Evolutionary conservation across 1,140 invertebrate species (phyloP).

Genomic region (Piezodorus guildinii): DNA sequence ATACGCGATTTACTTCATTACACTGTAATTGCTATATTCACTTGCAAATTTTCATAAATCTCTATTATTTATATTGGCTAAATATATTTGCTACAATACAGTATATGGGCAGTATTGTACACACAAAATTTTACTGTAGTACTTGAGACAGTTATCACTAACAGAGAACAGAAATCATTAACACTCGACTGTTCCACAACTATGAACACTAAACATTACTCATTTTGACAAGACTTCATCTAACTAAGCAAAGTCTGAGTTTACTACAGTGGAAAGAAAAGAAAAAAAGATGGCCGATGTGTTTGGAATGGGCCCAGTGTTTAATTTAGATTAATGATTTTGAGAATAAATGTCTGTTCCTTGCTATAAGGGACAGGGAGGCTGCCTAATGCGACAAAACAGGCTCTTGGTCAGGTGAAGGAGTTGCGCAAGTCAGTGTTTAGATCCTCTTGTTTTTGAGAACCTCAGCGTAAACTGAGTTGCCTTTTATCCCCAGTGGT

Average conservation of each 20-base stretch:
- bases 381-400: conserved; percentile 36
- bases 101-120: neutral
- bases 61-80: neutral
- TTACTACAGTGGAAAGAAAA: conserved; percentile 7
- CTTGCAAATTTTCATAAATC: conserved; percentile 1
- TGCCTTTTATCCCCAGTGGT: neutral
- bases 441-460: neutral
- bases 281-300: conserved; percentile 12
- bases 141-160: too few species aligned
- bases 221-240: too few species aligned
- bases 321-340: conserved; percentile 16
- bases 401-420: conserved; percentile 35
- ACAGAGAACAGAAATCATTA: too few species aligned
- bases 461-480: neutral
- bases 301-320: conserved; percentile 2
- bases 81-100: neutral
- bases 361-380: conserved; percentile 13
- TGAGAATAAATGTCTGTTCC: neutral
- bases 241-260: conserved; percentile 19
- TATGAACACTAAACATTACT: too few species aligned
- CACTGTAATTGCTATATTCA: conserved; percentile 13
- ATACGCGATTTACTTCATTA: conserved; percentile 4
- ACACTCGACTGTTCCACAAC: too few species aligned
- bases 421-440: conserved; percentile 5
- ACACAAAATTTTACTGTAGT: neutral